Evolutionary conservation across 1,140 invertebrate genomes (phyloP).

Genomic region (Lordiphosa clarofinis): DNA sequence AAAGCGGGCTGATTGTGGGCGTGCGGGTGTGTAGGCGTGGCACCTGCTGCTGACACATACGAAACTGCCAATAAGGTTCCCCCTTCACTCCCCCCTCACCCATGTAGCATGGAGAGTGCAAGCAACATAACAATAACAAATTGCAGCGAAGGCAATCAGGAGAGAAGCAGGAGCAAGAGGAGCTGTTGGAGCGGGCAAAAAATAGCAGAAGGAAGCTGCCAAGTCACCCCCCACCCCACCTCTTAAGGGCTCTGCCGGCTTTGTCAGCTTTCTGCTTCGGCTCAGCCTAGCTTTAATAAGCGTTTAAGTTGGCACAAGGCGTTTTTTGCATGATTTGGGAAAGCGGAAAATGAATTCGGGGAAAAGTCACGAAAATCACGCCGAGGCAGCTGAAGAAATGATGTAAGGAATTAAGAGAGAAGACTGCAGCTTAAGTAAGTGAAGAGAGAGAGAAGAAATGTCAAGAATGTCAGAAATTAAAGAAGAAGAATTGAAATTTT

Average conservation of each 20-base stretch:
- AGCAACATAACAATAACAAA: conserved; percentile 18
- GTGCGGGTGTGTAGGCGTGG: conserved; percentile 19
- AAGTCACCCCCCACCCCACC: conserved; percentile 13
- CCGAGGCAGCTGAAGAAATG: too few relatives aligned
- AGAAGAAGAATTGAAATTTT: too few relatives aligned
- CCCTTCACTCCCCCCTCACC: not conserved
- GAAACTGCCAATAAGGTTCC: conserved; percentile 66
- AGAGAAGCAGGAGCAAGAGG: not conserved
- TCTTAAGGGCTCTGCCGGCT: conserved; percentile 1
- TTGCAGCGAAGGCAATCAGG: conserved; percentile 24
- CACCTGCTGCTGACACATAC: conserved; percentile 72
- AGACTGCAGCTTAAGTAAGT: too few relatives aligned
- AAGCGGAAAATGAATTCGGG: too few relatives aligned
- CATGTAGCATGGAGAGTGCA: conserved; percentile 8
- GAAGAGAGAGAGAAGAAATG: too few relatives aligned
- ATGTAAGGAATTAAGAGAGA: too few relatives aligned
- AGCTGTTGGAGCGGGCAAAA: not conserved
- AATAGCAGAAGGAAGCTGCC: conserved; percentile 20
- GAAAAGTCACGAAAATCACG: too few relatives aligned
- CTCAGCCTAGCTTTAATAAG: conserved; percentile 48
- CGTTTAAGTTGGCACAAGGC: conserved; percentile 31
- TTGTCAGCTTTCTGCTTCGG: conserved; percentile 1
- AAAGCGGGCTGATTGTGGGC: conserved; percentile 19
- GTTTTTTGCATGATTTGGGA: too few relatives aligned
- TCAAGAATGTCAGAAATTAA: too few relatives aligned